phyloP scores from a whole-genome alignment of 2,113 vertebrate genomes.

The Myocastor coypus region DNA sequence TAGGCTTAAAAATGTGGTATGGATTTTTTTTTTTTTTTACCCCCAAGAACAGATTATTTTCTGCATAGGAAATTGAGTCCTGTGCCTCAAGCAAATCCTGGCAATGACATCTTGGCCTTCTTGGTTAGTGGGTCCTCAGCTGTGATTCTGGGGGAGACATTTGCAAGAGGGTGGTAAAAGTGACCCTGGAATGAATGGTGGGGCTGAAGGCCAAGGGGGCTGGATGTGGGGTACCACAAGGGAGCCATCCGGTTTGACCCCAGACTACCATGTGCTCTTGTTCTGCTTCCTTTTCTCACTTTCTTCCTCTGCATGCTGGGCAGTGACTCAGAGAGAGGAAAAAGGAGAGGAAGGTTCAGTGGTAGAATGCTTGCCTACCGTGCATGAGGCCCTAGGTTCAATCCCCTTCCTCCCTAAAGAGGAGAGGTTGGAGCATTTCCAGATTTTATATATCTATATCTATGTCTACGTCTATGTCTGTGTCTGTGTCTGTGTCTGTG shows the following conservation, averaged over 20 bases:
- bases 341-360: too few species aligned
- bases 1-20: slow-evolving; percentile 73
- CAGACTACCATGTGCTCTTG: background rate
- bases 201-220: rapidly evolving
- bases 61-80: slow-evolving; percentile 76
- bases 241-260: background rate
- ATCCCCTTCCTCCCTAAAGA: background rate
- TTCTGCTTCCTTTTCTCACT: background rate
- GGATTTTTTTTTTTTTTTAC: slow-evolving; percentile 71
- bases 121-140: slow-evolving; percentile 62
- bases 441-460: background rate
- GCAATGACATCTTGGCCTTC: slow-evolving; percentile 73
- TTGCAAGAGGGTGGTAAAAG: background rate
- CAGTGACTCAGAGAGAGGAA: background rate
- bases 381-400: background rate
- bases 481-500: too few species aligned
- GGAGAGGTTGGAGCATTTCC: background rate
- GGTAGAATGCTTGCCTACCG: background rate
- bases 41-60: slow-evolving; percentile 74
- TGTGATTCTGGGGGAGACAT: slow-evolving; percentile 49
- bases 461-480: too few species aligned
- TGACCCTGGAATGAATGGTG: slow-evolving; percentile 25
- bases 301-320: background rate
- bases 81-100: slow-evolving; percentile 68
- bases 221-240: rapidly evolving